Base-by-base conservation (phyloP, 2,888 invertebrate genomes). In the Nebria salina region DNA sequence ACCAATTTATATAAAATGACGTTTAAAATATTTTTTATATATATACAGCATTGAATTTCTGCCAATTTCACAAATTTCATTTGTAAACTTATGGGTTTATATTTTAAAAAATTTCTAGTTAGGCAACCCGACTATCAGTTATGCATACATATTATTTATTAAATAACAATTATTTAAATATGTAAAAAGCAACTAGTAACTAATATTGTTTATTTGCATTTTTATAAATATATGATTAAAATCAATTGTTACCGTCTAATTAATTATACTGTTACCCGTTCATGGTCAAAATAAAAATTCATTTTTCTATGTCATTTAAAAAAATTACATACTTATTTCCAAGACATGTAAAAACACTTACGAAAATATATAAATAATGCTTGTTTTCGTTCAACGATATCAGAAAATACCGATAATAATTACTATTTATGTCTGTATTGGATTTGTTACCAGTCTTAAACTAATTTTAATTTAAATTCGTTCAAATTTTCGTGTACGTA, bases 91-190 rank as follows among this genome's bases (percentile, higher is more conserved):
- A 54, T 54, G 54, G 7, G 2, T 11, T 54, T 8, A 5, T 4
- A 54, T 54, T 54, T 54, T 54, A 54, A 6, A 6, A 20, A 8
- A 7, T 54, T 11, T 75, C 26, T 5, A 64, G 75, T 26, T 75
- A 75, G 25, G 75, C 75, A 75, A 75, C 75, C 54, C 64, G 64
- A 20, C 20, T 64, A 20, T n/a, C 75, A 75, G 64, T 75, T 75
- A 75, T 64, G 75, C 5, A 2, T 11, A 26, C 6, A 72, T 2
- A 15, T 25, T 26, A 72, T 25, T 34, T 72, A 8, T 26, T 34
- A 25, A 26, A 1, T 26, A 2, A 34, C 13, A n/a, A 68, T 25
- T 15, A 68, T 25, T 68, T 68, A 13, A 68, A 43, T 43, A 43
- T 9, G 7, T 8, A 43, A 8, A 8, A 54, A 3, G 3, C 8